Percentiles rank a stretch among this genome's conserved stretches.
Evolutionary conservation across 2,113 vertebrate genomes (phyloP).

Genomic region (Rhagologus leucostigma): DNA sequence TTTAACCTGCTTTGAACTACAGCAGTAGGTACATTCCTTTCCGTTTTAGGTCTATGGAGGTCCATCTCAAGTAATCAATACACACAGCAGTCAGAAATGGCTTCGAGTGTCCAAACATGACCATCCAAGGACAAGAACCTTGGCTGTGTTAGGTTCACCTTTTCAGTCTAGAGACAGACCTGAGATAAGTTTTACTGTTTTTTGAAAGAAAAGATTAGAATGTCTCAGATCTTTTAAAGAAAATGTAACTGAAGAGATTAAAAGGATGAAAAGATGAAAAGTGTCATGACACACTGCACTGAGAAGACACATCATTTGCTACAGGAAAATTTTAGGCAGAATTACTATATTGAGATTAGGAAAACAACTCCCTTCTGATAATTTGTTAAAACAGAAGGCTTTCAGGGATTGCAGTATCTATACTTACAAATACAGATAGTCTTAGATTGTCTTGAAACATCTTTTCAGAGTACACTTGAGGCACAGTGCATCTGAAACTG

Average conservation of each 20-base stretch:
- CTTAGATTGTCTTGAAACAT: background rate
- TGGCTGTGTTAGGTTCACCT: background rate
- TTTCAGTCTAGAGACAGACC: background rate
- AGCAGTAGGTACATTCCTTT: background rate
- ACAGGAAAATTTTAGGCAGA: background rate
- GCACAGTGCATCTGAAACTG: background rate
- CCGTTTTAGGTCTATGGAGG: background rate
- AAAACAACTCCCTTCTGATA: background rate
- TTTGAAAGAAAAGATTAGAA: background rate
- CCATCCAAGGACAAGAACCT: background rate
- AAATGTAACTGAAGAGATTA: too few species aligned
- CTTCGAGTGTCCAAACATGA: background rate
- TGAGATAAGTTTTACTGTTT: background rate
- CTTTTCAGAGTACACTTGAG: background rate
- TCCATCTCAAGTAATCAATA: background rate
- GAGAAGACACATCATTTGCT: background rate
- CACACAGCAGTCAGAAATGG: background rate
- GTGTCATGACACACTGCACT: background rate
- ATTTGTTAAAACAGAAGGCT: background rate
- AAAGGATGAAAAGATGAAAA: too few species aligned
- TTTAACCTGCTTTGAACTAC: background rate
- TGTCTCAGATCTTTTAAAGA: background rate
- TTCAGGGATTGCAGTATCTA: background rate
- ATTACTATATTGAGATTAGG: background rate
- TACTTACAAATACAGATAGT: background rate